Percentiles rank a stretch among this genome's conserved stretches.
These are phyloP conservation scores for Plectropomus leopardus DNA, from an alignment of 2,113 vertebrate species.

Conservation along the genomic window DNA sequence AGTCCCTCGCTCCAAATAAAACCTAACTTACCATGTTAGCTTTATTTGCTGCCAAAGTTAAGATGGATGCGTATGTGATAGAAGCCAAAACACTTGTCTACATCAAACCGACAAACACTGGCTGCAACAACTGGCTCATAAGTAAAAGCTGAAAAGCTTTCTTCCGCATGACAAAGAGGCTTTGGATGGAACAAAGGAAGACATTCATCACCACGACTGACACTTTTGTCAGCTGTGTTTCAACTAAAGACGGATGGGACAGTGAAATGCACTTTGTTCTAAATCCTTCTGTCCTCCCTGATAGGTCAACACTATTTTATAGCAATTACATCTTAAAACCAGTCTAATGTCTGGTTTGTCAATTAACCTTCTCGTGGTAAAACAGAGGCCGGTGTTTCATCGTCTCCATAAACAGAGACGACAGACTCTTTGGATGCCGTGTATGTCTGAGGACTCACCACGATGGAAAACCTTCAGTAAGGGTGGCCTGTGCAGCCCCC, in stretches of 20 bases:
- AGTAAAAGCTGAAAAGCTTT: constrained; percentile 40
- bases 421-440: constrained; percentile 70
- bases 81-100: constrained; percentile 54
- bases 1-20: constrained; percentile 24
- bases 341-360: constrained; percentile 56
- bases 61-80: constrained; percentile 36
- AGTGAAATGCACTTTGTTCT: constrained; percentile 38
- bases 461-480: constrained; percentile 78
- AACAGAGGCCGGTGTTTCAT: constrained; percentile 62
- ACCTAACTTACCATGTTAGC: constrained; percentile 23
- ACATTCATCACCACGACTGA: constrained; percentile 65
- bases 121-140: constrained; percentile 32
- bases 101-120: constrained; percentile 56
- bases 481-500: constrained; percentile 72
- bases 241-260: constrained; percentile 49
- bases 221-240: constrained; percentile 41
- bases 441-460: constrained; percentile 75
- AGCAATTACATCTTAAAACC: constrained; percentile 32
- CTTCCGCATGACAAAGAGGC: constrained; percentile 45
- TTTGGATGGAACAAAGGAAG: constrained; percentile 64
- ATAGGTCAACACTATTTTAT: not conserved
- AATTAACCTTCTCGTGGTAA: constrained; percentile 62
- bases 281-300: constrained; percentile 17
- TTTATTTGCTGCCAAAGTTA: constrained; percentile 32
- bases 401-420: constrained; percentile 80